These are phyloP conservation scores for Rhamnusium bicolor DNA, from an alignment of 2,888 invertebrate species.

Conservation along the genomic window DNA sequence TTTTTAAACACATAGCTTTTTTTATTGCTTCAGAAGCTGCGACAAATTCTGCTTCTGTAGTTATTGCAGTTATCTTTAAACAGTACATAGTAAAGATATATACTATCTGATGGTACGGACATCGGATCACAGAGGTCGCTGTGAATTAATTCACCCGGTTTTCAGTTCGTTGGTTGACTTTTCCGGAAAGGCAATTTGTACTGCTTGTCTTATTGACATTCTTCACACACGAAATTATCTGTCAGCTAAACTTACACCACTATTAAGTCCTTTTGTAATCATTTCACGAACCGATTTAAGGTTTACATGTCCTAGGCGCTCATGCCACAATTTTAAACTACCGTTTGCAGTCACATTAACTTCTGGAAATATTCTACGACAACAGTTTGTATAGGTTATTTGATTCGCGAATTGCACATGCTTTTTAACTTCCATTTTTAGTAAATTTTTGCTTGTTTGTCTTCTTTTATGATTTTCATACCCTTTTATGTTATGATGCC, in stretches of 20 bases:
- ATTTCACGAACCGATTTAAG: conserved; percentile 21
- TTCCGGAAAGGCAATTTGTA: neutral
- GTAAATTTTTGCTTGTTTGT: conserved; percentile 32
- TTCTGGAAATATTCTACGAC: conserved; percentile 34
- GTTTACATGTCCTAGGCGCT: conserved; percentile 36
- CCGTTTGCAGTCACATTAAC: neutral
- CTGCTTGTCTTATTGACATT: neutral
- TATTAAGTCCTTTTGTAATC: neutral
- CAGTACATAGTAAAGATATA: conserved; percentile 39
- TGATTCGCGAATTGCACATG: conserved; percentile 42
- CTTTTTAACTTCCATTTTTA: conserved; percentile 38
- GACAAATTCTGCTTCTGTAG: too few relatives aligned
- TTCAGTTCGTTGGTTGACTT: neutral
- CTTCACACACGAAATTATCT: neutral
- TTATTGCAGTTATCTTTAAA: conserved; percentile 46
- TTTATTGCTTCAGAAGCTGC: too few relatives aligned
- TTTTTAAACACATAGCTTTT: too few relatives aligned
- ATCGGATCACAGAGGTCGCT: conserved; percentile 34
- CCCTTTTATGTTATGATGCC: conserved; percentile 57
- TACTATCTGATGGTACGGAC: conserved; percentile 35
- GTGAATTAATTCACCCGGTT: conserved; percentile 14
- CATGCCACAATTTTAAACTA: conserved; percentile 33
- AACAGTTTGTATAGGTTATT: conserved; percentile 56
- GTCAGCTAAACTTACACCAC: neutral
- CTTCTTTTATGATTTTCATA: conserved; percentile 55